These are phyloP conservation scores for Vicugna pacos DNA, from an alignment of 2,113 vertebrate species.

Conservation along the genomic window DNA sequence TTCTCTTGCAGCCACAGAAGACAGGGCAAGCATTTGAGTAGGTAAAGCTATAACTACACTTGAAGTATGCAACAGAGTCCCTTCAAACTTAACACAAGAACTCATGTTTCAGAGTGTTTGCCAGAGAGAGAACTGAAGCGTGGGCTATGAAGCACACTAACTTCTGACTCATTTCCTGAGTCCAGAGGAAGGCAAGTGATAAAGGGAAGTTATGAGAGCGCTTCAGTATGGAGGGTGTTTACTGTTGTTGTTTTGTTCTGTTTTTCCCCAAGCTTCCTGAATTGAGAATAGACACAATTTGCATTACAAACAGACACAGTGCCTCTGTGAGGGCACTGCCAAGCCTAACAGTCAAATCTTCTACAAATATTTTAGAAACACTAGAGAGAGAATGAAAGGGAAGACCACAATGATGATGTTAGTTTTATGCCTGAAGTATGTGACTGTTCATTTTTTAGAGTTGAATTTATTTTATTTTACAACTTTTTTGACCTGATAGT, in stretches of 20 bases:
- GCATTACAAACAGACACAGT: neutral
- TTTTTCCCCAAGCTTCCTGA: neutral
- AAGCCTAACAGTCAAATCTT: neutral
- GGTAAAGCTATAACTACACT: neutral
- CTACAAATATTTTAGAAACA: slow-evolving; percentile 16
- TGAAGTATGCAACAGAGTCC: slow-evolving; percentile 60
- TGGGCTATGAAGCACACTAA: neutral
- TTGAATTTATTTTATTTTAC: slow-evolving; percentile 29
- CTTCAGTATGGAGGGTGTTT: neutral
- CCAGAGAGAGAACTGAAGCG: slow-evolving; percentile 35
- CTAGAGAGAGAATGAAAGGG: neutral
- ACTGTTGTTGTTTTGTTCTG: neutral
- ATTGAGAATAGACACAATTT: slow-evolving; percentile 1
- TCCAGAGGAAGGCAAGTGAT: neutral
- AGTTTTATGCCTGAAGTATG: neutral
- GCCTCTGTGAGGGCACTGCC: neutral
- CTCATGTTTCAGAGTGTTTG: slow-evolving; percentile 49
- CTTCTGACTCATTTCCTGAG: slow-evolving; percentile 20
- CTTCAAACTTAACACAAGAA: slow-evolving; percentile 59
- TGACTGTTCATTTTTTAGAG: neutral
- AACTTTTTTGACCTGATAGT: neutral
- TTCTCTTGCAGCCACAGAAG: neutral
- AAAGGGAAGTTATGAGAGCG: neutral
- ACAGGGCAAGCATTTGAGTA: neutral
- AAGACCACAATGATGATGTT: neutral